phyloP scores from a whole-genome alignment of 2,888 invertebrate species.

The Trilocha varians region DNA sequence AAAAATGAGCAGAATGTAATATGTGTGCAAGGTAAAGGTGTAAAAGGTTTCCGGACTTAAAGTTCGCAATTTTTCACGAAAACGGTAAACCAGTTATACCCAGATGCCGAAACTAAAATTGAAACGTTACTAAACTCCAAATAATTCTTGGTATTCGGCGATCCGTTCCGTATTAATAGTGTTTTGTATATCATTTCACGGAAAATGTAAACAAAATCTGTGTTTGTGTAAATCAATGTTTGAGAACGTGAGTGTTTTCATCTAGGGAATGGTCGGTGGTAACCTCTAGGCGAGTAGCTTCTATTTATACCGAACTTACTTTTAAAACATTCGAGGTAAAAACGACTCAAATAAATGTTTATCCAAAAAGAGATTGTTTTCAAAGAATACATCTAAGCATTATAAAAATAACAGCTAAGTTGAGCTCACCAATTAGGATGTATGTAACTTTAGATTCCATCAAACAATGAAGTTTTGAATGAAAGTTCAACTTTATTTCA shows the following conservation, averaged over 20 bases:
- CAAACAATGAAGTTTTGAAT: too few species aligned
- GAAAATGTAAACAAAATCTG: constrained; percentile 51
- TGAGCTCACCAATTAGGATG: too few species aligned
- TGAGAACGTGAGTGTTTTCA: constrained; percentile 7
- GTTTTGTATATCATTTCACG: constrained; percentile 37
- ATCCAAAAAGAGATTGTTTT: too few species aligned
- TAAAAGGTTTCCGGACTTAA: too few species aligned
- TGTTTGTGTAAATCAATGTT: constrained; percentile 41
- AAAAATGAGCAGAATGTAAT: too few species aligned
- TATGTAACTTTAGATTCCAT: too few species aligned
- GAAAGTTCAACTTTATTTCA: too few species aligned
- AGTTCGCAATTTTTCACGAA: too few species aligned
- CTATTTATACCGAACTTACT: not conserved
- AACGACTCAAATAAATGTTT: too few species aligned
- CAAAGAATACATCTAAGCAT: too few species aligned
- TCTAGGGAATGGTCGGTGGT: constrained; percentile 1
- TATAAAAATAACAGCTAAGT: too few species aligned
- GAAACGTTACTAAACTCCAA: not conserved
- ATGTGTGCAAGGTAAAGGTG: too few species aligned
- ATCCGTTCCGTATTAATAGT: constrained; percentile 30
- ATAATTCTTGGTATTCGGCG: constrained; percentile 10
- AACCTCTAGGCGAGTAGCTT: not conserved
- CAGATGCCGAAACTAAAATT: constrained; percentile 2
- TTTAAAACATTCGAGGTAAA: not conserved
- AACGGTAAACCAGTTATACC: not conserved